phyloP scores from a whole-genome alignment of 2,113 vertebrate genomes.

The Rhabdornis inornatus region DNA sequence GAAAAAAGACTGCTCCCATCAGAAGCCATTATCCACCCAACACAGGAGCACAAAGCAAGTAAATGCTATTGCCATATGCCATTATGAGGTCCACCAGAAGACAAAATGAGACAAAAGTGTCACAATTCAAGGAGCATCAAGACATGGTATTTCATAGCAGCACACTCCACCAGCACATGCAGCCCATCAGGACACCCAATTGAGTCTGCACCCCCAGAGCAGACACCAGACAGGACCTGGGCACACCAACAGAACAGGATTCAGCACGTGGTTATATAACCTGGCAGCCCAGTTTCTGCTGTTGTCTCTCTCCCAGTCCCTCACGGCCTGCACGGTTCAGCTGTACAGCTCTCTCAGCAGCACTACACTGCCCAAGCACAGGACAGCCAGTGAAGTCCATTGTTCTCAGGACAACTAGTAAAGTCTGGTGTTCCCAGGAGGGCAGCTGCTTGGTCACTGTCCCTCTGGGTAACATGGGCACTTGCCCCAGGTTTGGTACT shows the following conservation, averaged over 20 bases:
- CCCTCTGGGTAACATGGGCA: not conserved
- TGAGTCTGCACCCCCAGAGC: not conserved
- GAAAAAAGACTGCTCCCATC: not conserved
- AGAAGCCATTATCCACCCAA: not conserved
- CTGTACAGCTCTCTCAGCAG: not conserved
- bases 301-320: not conserved
- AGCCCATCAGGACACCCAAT: not conserved
- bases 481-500: not conserved
- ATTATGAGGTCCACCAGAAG: not conserved
- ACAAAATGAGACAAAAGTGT: not conserved
- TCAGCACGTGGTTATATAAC: not conserved
- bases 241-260: not conserved
- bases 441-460: not conserved
- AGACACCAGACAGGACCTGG: not conserved
- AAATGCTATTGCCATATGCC: not conserved
- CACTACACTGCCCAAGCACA: not conserved
- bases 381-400: rapidly evolving
- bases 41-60: not conserved
- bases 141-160: rapidly evolving
- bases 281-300: not conserved
- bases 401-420: not conserved
- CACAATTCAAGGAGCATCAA: not conserved
- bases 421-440: not conserved
- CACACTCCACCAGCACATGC: rapidly evolving
- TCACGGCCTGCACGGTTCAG: not conserved